Evolutionary conservation across 2,113 vertebrate genomes (phyloP).

Genomic region (Numida meleagris): DNA sequence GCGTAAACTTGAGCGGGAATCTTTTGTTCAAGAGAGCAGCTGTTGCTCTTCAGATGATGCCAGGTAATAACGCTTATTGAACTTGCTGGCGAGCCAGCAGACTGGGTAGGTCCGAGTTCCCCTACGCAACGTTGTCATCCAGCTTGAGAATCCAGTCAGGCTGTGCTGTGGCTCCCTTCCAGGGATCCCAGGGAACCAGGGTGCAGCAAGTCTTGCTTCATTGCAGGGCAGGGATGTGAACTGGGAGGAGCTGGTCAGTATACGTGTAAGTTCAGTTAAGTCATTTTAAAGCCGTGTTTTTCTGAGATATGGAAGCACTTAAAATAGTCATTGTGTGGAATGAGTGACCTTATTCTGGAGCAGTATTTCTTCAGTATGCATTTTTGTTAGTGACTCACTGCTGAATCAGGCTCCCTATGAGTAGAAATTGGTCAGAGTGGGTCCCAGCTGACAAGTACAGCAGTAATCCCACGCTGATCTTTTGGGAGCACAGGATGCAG

Average conservation of each 20-base stretch:
- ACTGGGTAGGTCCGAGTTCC: neutral
- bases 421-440: neutral
- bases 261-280: neutral
- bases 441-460: neutral
- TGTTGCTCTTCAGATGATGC: neutral
- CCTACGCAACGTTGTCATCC: fast-evolving
- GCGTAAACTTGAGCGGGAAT: neutral
- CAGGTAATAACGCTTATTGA: neutral
- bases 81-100: neutral
- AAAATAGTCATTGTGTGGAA: neutral
- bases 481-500: neutral
- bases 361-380: neutral
- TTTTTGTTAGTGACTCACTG: neutral
- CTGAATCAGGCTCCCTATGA: neutral
- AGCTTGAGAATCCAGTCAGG: neutral
- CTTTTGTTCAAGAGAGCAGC: neutral
- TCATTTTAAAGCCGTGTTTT: neutral
- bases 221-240: neutral
- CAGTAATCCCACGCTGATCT: neutral
- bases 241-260: neutral
- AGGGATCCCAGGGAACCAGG: neutral
- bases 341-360: neutral
- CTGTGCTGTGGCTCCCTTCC: neutral
- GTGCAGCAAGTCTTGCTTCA: neutral
- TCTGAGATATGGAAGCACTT: neutral